Evolutionary conservation across 2,113 vertebrate species (phyloP).

Genomic region (Sula dactylatra): DNA sequence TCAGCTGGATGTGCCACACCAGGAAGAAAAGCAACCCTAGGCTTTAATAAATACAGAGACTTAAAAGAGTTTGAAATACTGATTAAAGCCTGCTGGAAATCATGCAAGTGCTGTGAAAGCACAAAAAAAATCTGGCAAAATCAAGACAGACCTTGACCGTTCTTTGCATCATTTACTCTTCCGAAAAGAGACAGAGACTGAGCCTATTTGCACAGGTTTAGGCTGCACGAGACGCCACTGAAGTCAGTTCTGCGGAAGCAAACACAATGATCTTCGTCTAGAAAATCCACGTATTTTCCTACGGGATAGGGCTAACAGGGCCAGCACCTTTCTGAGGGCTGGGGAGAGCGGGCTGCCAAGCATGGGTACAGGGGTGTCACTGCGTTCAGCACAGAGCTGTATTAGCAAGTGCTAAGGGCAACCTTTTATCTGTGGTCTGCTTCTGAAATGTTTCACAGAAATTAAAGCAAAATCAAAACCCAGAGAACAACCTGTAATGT

Average conservation of each 20-base stretch:
- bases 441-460: background rate
- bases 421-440: background rate
- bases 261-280: background rate
- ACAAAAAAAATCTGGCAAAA: background rate
- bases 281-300: background rate
- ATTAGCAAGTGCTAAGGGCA: background rate
- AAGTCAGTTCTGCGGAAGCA: background rate
- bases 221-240: background rate
- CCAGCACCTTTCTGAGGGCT: background rate
- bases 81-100: background rate
- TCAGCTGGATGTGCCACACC: background rate
- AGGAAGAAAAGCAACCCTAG: background rate
- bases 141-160: background rate
- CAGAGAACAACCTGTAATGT: background rate
- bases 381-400: too few relatives aligned
- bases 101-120: background rate
- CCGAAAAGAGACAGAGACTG: background rate
- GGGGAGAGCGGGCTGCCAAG: accelerated
- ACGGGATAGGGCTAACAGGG: background rate
- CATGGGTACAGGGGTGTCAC: background rate
- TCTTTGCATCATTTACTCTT: background rate
- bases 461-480: conserved; percentile 26
- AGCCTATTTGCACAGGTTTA: background rate
- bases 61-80: background rate
- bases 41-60: background rate